Evolutionary conservation across 2,113 vertebrate genomes (phyloP), one percentile per base, ranked within the genome.

Genomic region (Mormyrus iriodes): DNA sequence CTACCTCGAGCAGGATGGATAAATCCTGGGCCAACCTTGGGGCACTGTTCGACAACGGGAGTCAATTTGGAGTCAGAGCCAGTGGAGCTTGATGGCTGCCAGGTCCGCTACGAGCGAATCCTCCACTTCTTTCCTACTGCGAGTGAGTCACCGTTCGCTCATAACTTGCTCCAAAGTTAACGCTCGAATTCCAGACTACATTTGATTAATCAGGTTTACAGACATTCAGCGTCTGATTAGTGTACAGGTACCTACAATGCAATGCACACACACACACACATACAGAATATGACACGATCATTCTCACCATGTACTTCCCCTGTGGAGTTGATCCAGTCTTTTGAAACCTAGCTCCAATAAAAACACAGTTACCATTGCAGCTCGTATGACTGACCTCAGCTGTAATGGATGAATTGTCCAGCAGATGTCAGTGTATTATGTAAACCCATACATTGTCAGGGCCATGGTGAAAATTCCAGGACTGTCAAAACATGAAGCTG

Each of bases 51-150:
- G 90, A 92, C 90, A 90, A 90, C 91, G 92, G 92, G 91, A 94
- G 93, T 92, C 89, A 52, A 76, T 92, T 89, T 89, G 90, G 92
- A 93, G 94, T 94, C 91, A 91, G 92, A 94, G 94, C 93, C 94
- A 95, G 94, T 93, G 91, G 89, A 91, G 87, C 91, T 96, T 95
- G 95, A 95, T 93, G 93, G 91, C 91, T 61, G 94, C 95, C 96
- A 96, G 92, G 53, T 90, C 91, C 76, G 94, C 92, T 92, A 92
- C 90, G 92, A 94, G 89, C 91, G 85, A 90, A 69, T 85, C 88
- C 88, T 89, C 85, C 86, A 51, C 88, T 91, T 61, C 76, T 58
- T 49, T 19, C 90, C 87, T 83, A 76, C 88, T n/a, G 92, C 86
- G 88, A 86, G 88, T 93, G 90, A 95, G 90, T 93, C 93, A 93